Conservation (phyloP, 2,888 invertebrate genomes). For the Plagodis dolabraria region DNA sequence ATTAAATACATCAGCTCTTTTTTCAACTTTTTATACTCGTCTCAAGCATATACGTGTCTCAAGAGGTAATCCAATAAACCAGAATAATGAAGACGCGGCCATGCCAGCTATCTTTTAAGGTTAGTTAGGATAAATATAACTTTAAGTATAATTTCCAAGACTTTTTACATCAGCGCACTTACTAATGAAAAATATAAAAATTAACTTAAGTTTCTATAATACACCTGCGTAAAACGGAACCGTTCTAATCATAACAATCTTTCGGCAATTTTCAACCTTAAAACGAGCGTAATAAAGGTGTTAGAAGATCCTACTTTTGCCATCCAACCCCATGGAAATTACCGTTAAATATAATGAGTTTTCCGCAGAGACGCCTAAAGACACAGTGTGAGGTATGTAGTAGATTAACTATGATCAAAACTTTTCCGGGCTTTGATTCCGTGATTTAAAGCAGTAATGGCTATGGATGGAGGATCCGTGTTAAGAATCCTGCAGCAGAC, state of each 20-base stretch:
- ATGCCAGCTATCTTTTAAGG: too few species aligned
- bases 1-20: too few species aligned
- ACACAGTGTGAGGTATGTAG: slow-evolving; percentile 26
- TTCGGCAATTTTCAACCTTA: slow-evolving; percentile 19
- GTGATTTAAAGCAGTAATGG: neutral
- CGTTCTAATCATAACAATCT: slow-evolving; percentile 1
- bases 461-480: too few species aligned
- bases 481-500: too few species aligned
- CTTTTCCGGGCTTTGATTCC: neutral
- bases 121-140: too few species aligned
- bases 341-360: slow-evolving; percentile 53
- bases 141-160: too few species aligned
- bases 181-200: slow-evolving; percentile 30
- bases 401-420: neutral
- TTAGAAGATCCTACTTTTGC: slow-evolving; percentile 23
- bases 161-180: slow-evolving; percentile 9
- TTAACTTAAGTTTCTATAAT: slow-evolving; percentile 28
- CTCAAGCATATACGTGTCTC: too few species aligned
- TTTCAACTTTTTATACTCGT: too few species aligned
- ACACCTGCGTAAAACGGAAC: slow-evolving; percentile 10
- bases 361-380: slow-evolving; percentile 29
- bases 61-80: too few species aligned
- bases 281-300: slow-evolving; percentile 15
- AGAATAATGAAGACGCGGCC: too few species aligned
- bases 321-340: slow-evolving; percentile 41